A percentile compares a stretch with the other conserved stretches of the same genome.
These are phyloP conservation scores for Ctenopoma kingsleyae DNA, from an alignment of 2,797 vertebrate genomes.

Conservation along the genomic window DNA sequence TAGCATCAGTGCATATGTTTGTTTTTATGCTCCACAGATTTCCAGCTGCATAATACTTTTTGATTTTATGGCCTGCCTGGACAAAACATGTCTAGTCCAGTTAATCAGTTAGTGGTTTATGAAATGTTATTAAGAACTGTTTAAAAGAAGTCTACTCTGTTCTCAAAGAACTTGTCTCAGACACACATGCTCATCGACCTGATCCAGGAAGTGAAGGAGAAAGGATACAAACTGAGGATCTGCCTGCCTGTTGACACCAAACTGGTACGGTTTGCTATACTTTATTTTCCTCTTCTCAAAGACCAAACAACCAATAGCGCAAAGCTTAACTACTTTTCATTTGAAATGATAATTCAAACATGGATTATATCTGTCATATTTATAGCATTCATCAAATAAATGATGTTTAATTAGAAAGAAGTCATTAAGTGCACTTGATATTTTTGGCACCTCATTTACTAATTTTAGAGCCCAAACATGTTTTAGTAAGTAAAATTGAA, in stretches of 20 bases:
- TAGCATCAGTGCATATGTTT: not conserved
- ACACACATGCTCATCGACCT: conserved; percentile 95
- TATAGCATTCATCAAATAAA: not conserved
- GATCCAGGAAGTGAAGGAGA: conserved; percentile 95
- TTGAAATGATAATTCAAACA: not conserved
- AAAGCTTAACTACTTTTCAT: not conserved
- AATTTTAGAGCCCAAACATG: not conserved
- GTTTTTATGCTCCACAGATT: not conserved
- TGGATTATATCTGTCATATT: not conserved
- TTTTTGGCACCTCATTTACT: not conserved
- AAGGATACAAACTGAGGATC: conserved; percentile 93
- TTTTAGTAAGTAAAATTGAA: conserved; percentile 1
- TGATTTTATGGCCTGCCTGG: not conserved
- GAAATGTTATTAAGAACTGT: not conserved
- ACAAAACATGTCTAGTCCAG: not conserved
- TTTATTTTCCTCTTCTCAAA: not conserved
- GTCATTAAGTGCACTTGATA: too few species aligned
- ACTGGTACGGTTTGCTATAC: conserved; percentile 81
- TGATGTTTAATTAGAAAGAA: not conserved
- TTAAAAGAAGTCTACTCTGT: conserved; percentile 11
- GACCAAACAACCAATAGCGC: not conserved
- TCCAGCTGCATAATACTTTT: not conserved
- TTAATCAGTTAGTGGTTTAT: not conserved
- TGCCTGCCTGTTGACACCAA: conserved; percentile 86
- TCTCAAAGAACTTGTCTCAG: conserved; percentile 93